Evolutionary conservation across 2,113 vertebrate genomes (phyloP), one percentile per base, ranked within the genome.

Genomic region (Promerops cafer): DNA sequence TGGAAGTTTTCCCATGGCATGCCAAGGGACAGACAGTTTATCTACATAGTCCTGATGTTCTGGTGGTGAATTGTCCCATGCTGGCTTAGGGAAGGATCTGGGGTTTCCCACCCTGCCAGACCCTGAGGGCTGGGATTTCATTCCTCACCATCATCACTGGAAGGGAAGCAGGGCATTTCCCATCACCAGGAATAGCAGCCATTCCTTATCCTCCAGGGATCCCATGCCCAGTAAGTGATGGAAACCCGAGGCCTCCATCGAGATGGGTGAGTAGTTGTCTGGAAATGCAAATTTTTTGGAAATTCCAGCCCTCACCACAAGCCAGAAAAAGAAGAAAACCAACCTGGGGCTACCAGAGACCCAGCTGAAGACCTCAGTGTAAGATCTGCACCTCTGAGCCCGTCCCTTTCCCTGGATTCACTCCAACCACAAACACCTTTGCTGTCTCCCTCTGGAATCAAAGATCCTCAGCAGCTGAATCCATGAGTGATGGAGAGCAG

Each of bases 221-320:
- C 18, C 27, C 39, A 33, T 1, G 0, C 11, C 26, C 39, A 30
- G 7, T 18, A 42, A 47, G 4, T 8, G 49, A 54, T 20, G 24
- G 27, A 75, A 80, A 53, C 3, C 3, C 0, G 0, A 82, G 39
- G 23, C 15, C 30, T 22, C n/a, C 16, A 7, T 16, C 0, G 6
- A 52, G 22, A 13, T 5, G 3, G 17, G 13, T 18, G 40, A 68
- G 10, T 4, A 52, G 9, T 24, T 39, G 7, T 40, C 45, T 40
- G 15, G n/a, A 90, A 83, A 80, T 17, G 6, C 11, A 89, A 27
- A 4, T 42, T 76, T 14, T 72, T 39, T 40, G 11, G 33, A 53
- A 90, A 35, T 33, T 77, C 37, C n/a, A 65, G 40, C 5, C 24
- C 11, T 65, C 26, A 20, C 13, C 7, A 1, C 10, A 56, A 72